These are phyloP conservation scores for Aphaenogaster ashmeadi DNA, from an alignment of 1,140 invertebrate species.

Conservation along the genomic window DNA sequence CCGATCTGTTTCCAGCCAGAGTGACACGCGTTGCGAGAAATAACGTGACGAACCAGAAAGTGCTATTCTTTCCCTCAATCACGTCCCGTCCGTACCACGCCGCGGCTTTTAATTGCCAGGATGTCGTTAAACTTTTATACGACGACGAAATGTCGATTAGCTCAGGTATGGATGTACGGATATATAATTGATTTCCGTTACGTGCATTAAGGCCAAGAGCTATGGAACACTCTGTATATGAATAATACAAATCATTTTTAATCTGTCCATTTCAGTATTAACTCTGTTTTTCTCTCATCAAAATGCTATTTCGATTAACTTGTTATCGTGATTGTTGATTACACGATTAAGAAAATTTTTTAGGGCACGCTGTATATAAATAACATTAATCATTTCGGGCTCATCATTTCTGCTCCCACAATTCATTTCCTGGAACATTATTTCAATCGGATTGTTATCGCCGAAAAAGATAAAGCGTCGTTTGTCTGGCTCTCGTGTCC, in stretches of 20 bases:
- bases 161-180: not conserved
- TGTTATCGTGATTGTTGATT: not conserved
- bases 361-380: not conserved
- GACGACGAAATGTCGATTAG: not conserved
- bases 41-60: not conserved
- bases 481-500: not conserved
- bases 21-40: not conserved
- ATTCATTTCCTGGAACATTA: not conserved
- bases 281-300: not conserved
- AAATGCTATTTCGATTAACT: not conserved
- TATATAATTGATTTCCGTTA: not conserved
- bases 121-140: not conserved
- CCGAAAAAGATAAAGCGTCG: not conserved
- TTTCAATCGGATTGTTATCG: slow-evolving; percentile 16
- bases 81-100: not conserved
- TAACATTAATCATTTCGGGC: slow-evolving; percentile 1
- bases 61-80: not conserved
- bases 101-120: not conserved
- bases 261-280: not conserved
- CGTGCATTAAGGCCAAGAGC: not conserved
- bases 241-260: not conserved
- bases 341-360: not conserved
- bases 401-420: not conserved
- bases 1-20: slow-evolving; percentile 10
- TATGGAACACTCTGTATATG: not conserved